Evolutionary conservation across 2,888 invertebrate species (phyloP), one percentile per base, ranked within the genome.

Genomic region (Nemotelus pantherinus): DNA sequence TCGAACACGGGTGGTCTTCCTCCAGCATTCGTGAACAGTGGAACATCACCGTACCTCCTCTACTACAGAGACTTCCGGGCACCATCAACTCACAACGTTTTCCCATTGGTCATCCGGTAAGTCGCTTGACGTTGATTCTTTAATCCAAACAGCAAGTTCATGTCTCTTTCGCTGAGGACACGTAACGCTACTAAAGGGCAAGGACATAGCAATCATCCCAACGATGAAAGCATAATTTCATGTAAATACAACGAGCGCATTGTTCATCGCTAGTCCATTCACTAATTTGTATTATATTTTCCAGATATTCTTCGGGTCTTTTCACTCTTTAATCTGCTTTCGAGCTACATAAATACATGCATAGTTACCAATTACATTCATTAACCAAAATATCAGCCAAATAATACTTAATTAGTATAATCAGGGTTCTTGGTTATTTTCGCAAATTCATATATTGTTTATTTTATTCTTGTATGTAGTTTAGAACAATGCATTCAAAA

Each of bases 71-170:
- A 95, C 84, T 89, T 88, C 81, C 87, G 88, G 48, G 89, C 89
- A 63, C 91, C 92, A 78, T 90, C 91, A 43, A 87, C 88, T 3
- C 90, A 90, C 83, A 91, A 91, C 83, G 88, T 94, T 3, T 92
- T 90, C 83, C 94, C 95, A 3, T 88, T 94, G 79, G 91, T 95
- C 82, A 91, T 95, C 83, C 92, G 94, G 93, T 93, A 84, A 87
- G 86, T 86, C 47, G 39, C 4, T 50, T 70, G 55, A 25, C 25
- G 25, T 25, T 25, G 25, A 25, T 25, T 4, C 44, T 55, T 70
- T 43, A 70, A 41, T 43, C 53, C 39, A 25, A 50, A 43, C 44
- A 39, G 70, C 70, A 25, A 25, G 25, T 25, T 25, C 25, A n/a
- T 47, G 76, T 55, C 67, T 65, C 58, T 70, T 47, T 70, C n/a